Percentiles rank a stretch among this genome's conserved stretches.
phyloP scores from a whole-genome alignment of 2,797 vertebrate species.

The Saguinus oedipus region DNA sequence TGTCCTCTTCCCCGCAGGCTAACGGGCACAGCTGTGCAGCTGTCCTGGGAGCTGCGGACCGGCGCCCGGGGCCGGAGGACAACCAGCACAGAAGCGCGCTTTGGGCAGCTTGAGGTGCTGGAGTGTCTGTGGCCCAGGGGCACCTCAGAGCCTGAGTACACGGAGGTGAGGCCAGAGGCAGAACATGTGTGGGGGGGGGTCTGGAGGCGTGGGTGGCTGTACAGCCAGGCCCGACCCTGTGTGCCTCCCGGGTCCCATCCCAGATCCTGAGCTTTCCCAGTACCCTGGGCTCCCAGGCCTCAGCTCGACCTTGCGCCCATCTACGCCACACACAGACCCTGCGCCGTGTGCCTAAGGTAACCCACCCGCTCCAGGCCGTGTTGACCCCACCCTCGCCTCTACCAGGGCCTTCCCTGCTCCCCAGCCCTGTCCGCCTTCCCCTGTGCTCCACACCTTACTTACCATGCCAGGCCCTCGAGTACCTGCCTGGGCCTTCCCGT shows the following conservation, averaged over 20 bases:
- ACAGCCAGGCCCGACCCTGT: not conserved
- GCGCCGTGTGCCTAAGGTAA: constrained; percentile 65
- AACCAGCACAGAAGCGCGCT: constrained; percentile 88
- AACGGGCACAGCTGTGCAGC: constrained; percentile 90
- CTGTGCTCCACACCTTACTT: not conserved
- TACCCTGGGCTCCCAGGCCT: constrained; percentile 85
- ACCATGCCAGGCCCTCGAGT: not conserved
- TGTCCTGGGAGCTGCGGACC: constrained; percentile 89
- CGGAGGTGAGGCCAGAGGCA: constrained; percentile 85
- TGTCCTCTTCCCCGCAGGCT: constrained; percentile 80
- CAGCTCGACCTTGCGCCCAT: constrained; percentile 90
- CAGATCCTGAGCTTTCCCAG: constrained; percentile 92
- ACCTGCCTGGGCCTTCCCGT: accelerated
- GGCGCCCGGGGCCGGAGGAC: constrained; percentile 77
- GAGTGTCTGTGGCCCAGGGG: constrained; percentile 90
- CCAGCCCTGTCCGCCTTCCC: accelerated
- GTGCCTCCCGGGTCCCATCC: not conserved
- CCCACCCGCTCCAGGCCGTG: not conserved
- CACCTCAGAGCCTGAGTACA: constrained; percentile 85
- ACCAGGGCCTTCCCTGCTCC: not conserved
- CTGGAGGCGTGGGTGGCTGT: accelerated
- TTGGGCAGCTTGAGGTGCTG: constrained; percentile 93
- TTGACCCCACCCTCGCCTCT: not conserved
- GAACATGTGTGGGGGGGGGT: accelerated
- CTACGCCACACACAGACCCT: constrained; percentile 88